Evolutionary conservation across 2,888 invertebrate species (phyloP).

Genomic region (Chymomyza amoena): DNA sequence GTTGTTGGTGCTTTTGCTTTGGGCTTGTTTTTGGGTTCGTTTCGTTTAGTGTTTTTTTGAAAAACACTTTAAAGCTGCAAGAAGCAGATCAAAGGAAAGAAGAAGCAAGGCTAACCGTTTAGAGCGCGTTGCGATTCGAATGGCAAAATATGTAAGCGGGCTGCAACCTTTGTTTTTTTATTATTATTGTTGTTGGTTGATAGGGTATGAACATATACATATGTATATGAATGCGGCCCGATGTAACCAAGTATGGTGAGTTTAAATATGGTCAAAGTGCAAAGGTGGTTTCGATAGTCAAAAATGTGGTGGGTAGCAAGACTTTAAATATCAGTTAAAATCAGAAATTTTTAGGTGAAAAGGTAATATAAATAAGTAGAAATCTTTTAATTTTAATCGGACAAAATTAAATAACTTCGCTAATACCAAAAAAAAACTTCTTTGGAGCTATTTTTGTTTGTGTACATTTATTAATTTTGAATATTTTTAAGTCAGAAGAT

Average conservation of each 20-base stretch:
- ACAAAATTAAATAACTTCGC: too few species aligned
- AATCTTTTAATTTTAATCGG: too few species aligned
- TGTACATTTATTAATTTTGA: too few species aligned
- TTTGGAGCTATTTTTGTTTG: too few species aligned
- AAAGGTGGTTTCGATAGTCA: background rate
- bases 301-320: slow-evolving; percentile 32
- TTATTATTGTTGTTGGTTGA: slow-evolving; percentile 12
- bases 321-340: too few species aligned
- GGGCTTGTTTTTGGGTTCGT: slow-evolving; percentile 29
- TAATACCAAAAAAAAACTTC: too few species aligned
- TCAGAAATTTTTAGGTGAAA: too few species aligned
- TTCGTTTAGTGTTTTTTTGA: slow-evolving; percentile 48
- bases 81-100: slow-evolving; percentile 35
- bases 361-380: too few species aligned
- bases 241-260: background rate
- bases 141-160: slow-evolving; percentile 53
- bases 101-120: slow-evolving; percentile 33
- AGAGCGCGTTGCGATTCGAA: slow-evolving; percentile 69
- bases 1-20: slow-evolving; percentile 36
- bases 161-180: background rate
- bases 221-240: background rate
- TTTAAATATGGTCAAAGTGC: background rate
- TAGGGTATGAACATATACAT: slow-evolving; percentile 7
- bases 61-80: slow-evolving; percentile 53
- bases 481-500: too few species aligned